Conservation (phyloP, 2,113 vertebrate genomes). For the Rhinogobius similis region DNA sequence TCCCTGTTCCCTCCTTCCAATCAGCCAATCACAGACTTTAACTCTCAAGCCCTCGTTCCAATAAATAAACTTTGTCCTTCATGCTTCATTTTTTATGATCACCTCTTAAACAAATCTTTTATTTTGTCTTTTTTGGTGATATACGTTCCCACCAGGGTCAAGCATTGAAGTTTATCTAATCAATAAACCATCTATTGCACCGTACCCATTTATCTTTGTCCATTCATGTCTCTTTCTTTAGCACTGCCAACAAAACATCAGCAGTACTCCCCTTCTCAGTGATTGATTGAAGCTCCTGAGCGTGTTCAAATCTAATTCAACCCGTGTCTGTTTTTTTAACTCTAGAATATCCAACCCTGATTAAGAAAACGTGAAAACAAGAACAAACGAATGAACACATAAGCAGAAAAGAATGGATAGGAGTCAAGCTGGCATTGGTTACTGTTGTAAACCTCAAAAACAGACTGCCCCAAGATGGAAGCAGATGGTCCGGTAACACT, state of each 20-base stretch:
- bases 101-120: no score
- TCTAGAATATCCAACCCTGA: not conserved
- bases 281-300: not conserved
- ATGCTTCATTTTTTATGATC: not conserved
- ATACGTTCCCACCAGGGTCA: not conserved
- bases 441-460: not conserved
- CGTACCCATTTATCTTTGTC: not conserved
- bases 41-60: not conserved
- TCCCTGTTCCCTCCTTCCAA: not conserved
- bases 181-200: not conserved
- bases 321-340: not conserved
- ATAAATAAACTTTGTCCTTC: not conserved
- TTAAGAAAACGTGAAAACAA: not conserved
- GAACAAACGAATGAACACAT: not conserved
- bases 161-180: not conserved
- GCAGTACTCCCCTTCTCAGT: not conserved
- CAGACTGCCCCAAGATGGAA: not conserved
- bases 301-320: not conserved
- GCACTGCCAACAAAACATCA: not conserved
- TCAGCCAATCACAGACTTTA: not conserved
- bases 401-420: not conserved
- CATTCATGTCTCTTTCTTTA: not conserved
- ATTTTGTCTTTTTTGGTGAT: not conserved
- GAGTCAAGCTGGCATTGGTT: not conserved
- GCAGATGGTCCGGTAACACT: not conserved